Evolutionary conservation across 2,888 invertebrate species (phyloP).

Genomic region (Phania funesta): DNA sequence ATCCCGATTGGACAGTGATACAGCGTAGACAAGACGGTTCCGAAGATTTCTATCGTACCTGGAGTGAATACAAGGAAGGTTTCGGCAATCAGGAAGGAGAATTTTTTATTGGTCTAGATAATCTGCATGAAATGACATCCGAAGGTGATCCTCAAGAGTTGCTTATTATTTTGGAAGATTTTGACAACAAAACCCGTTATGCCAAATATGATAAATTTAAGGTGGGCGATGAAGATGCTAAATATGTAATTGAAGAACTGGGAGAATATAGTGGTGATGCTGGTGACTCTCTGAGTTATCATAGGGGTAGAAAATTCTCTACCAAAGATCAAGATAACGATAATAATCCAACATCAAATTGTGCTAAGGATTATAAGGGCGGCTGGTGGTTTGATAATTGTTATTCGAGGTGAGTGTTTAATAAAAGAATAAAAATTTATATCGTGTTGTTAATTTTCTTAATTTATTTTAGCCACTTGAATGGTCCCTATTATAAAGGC

Average conservation of each 20-base stretch:
- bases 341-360: conserved; percentile 36
- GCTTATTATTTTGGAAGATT: conserved; percentile 40
- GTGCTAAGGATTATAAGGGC: conserved; percentile 39
- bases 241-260: conserved; percentile 39
- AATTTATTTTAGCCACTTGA: conserved; percentile 34
- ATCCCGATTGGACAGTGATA: conserved; percentile 34
- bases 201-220: conserved; percentile 43
- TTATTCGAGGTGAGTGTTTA: conserved; percentile 27
- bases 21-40: conserved; percentile 37
- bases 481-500: conserved; percentile 40
- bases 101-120: conserved; percentile 46
- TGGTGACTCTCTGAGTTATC: conserved; percentile 45
- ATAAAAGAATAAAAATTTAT: background rate
- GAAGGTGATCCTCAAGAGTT: conserved; percentile 15
- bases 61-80: conserved; percentile 47
- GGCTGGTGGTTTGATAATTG: conserved; percentile 59
- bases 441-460: background rate
- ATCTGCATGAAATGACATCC: conserved; percentile 34
- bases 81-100: conserved; percentile 35
- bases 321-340: conserved; percentile 55
- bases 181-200: conserved; percentile 34
- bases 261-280: conserved; percentile 48
- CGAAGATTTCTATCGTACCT: conserved; percentile 38
- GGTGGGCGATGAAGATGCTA: conserved; percentile 33
- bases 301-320: conserved; percentile 34